Evolutionary conservation across 2,888 invertebrate species (phyloP), one percentile per base, ranked within the genome.

Genomic region (Sceliomorpha sp.): DNA sequence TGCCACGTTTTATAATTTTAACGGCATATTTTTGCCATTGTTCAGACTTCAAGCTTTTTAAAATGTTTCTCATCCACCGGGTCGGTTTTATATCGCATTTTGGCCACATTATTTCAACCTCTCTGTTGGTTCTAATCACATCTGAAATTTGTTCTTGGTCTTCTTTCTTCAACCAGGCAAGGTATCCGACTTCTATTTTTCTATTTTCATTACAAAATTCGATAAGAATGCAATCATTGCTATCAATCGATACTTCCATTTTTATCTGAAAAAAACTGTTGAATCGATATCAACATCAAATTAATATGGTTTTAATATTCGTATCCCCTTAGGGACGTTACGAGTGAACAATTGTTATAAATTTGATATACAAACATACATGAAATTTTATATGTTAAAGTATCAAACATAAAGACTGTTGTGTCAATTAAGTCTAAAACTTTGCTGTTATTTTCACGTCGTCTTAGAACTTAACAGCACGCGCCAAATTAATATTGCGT

Each of bases 21-120:
- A 32, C 6, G 6, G 10, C 10, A 32, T 32, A 12, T 32, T 32
- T 32, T 32, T 32, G 32, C 32, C 32, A 32, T 32, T 32, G 32
- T 1, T 32, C 1, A 1, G 10, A 12, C 12, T 32, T 32, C 10
- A 32, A 32, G 12, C 2, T 32, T 6, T 32, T 32, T 9, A 32
- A 32, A 2, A 32, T 12, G 12, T 32, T 32, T 32, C 32, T 32
- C 32, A 32, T 32, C 3, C 4, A 3, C 3, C 24, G 24, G 24
- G 24, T 7, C 24, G 24, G 24, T 24, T 24, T 24, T 7, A 7
- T 24, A 24, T 24, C 24, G 7, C 24, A 24, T 24, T 24, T 24
- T 24, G 24, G 24, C 10, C 32, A 32, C 5, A 32, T 32, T 32
- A 32, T 32, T 9, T 32, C 12, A 6, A 32, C 10, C 6, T 32